These are phyloP conservation scores for Luscinia megarhynchos DNA, from an alignment of 2,797 vertebrate genomes.

Conservation along the genomic window DNA sequence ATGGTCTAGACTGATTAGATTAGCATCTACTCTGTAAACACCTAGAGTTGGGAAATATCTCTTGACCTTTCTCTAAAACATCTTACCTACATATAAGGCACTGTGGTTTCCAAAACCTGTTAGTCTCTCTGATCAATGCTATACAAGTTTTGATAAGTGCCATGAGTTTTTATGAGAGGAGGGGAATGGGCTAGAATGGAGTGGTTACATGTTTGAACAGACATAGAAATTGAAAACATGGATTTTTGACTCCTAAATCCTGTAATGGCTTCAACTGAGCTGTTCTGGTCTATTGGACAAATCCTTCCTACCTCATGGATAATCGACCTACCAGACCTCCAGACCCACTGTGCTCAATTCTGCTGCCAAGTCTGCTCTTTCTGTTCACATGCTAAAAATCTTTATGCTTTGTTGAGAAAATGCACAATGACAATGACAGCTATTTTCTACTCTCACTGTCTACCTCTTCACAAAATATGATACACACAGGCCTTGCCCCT, in stretches of 20 bases:
- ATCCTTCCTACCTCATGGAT: constrained; percentile 21
- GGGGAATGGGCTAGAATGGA: background rate
- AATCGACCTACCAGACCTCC: background rate
- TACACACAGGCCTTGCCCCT: background rate
- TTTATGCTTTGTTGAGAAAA: background rate
- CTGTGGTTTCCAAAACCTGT: background rate
- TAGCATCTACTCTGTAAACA: constrained; percentile 51
- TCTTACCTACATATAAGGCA: background rate
- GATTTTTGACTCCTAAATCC: background rate
- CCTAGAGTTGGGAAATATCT: constrained; percentile 49
- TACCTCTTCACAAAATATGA: background rate
- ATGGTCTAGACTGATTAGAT: constrained; percentile 62
- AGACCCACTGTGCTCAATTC: background rate
- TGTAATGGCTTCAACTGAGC: background rate
- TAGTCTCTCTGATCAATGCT: background rate
- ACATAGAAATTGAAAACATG: constrained; percentile 3
- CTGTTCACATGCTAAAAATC: background rate
- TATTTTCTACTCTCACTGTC: background rate
- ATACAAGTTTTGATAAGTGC: background rate
- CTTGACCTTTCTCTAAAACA: constrained; percentile 7
- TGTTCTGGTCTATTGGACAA: constrained; percentile 8
- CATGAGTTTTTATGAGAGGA: background rate
- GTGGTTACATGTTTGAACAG: background rate
- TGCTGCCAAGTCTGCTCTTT: background rate
- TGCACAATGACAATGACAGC: background rate